Conservation (phyloP, 2,797 vertebrate genomes). For the Dipus sagitta region DNA sequence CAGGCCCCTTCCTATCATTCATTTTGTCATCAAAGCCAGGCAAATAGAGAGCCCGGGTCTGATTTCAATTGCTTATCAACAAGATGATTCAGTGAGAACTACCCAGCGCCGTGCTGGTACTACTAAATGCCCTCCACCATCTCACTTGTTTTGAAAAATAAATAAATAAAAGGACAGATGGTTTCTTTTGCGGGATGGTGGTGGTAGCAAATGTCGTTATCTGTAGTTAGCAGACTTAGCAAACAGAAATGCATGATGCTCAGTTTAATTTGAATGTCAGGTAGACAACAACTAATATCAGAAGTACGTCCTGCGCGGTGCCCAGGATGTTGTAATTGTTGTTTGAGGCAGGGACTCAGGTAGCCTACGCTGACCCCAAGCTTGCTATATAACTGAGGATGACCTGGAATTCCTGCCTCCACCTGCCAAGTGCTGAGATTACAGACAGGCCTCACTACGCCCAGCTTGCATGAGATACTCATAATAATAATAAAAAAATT, state of each 20-base stretch:
- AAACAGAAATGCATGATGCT: conserved; percentile 12
- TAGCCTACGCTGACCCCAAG: neutral
- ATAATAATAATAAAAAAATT: neutral
- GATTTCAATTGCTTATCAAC: neutral
- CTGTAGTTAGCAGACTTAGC: neutral
- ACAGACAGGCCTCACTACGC: neutral
- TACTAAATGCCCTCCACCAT: neutral
- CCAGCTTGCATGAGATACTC: neutral
- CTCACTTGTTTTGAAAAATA: neutral
- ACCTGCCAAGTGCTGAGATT: neutral
- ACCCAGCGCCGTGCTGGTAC: neutral
- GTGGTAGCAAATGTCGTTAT: neutral
- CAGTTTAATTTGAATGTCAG: conserved; percentile 32
- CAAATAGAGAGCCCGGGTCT: neutral
- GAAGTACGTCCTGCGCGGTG: neutral
- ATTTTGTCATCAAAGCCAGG: neutral
- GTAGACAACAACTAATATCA: neutral
- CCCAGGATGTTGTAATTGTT: neutral
- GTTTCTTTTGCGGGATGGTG: neutral
- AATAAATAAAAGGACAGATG: neutral
- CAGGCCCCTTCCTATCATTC: neutral
- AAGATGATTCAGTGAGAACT: neutral
- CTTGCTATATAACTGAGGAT: neutral
- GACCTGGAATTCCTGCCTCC: neutral
- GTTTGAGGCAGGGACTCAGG: neutral